Conservation (phyloP, 1,140 invertebrate species). For the Nixonia krombeini region DNA sequence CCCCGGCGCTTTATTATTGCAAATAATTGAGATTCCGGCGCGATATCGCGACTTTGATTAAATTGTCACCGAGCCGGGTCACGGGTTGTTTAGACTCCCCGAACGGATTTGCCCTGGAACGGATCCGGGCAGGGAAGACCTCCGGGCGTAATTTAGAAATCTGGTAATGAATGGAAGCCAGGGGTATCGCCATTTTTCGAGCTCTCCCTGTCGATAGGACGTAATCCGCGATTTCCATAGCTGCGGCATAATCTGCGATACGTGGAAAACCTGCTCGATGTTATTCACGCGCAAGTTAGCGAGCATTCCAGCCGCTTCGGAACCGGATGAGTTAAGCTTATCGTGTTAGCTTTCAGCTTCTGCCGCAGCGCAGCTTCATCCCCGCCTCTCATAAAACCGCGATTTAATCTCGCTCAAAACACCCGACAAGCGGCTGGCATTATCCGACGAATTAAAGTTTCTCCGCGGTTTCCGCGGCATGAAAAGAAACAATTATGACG, state of each 20-base stretch:
- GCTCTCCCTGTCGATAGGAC: not conserved
- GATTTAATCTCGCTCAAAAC: constrained; percentile 17
- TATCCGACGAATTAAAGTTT: constrained; percentile 2
- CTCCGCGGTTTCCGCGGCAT: not conserved
- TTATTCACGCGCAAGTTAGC: constrained; percentile 1
- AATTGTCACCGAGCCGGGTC: not conserved
- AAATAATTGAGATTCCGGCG: constrained; percentile 4
- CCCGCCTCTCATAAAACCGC: constrained; percentile 8
- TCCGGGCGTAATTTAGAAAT: no score
- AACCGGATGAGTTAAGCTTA: constrained; percentile 7
- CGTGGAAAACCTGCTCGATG: not conserved
- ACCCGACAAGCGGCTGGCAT: not conserved
- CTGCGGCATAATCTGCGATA: not conserved
- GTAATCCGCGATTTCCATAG: no score
- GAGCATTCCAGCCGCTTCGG: not conserved
- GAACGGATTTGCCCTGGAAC: not conserved
- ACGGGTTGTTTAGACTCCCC: not conserved
- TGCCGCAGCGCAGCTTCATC: not conserved
- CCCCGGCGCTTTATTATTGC: constrained; percentile 1
- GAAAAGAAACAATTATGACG: not conserved
- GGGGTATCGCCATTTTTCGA: no score
- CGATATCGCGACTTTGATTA: constrained; percentile 5
- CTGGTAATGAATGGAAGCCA: not conserved
- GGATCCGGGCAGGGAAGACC: no score
- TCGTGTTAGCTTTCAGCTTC: constrained; percentile 11